These are phyloP conservation scores for Phengaris alcon DNA, from an alignment of 2,888 invertebrate species.

Conservation along the genomic window DNA sequence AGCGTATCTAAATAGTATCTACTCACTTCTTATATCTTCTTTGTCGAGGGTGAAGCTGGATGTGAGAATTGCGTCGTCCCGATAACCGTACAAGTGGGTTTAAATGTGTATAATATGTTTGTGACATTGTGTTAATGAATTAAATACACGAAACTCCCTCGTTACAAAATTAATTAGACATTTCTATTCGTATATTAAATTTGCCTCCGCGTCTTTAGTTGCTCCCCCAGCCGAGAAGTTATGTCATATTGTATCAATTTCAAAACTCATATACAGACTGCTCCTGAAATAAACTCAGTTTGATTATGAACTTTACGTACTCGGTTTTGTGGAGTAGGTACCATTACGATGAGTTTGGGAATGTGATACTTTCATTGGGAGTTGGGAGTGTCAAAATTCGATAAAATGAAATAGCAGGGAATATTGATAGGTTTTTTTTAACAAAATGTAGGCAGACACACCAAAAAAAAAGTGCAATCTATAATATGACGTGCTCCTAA, in stretches of 20 bases:
- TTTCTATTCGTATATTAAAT: constrained; percentile 22
- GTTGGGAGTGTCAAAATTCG: too few relatives aligned
- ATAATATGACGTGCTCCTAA: too few relatives aligned
- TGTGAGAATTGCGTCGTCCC: constrained; percentile 21
- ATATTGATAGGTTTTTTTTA: too few relatives aligned
- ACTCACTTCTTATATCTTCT: neutral
- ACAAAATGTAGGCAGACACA: too few relatives aligned
- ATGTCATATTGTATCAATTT: constrained; percentile 17
- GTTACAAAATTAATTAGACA: constrained; percentile 27
- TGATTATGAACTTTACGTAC: neutral
- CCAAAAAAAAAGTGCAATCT: too few relatives aligned
- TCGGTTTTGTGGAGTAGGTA: neutral
- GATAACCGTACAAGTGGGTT: constrained; percentile 25
- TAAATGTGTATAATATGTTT: constrained; percentile 23
- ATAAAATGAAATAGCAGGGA: too few relatives aligned
- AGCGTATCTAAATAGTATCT: neutral
- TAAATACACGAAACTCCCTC: constrained; percentile 20
- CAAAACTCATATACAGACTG: constrained; percentile 13
- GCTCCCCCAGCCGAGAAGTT: constrained; percentile 21
- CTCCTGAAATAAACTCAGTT: constrained; percentile 15
- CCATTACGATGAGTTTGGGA: neutral
- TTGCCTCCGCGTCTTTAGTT: constrained; percentile 10
- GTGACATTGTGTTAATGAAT: constrained; percentile 27
- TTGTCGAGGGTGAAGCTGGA: constrained; percentile 15
- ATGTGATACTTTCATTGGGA: neutral